Evolutionary conservation across 2,113 vertebrate genomes (phyloP).

Genomic region (Serinus canaria): DNA sequence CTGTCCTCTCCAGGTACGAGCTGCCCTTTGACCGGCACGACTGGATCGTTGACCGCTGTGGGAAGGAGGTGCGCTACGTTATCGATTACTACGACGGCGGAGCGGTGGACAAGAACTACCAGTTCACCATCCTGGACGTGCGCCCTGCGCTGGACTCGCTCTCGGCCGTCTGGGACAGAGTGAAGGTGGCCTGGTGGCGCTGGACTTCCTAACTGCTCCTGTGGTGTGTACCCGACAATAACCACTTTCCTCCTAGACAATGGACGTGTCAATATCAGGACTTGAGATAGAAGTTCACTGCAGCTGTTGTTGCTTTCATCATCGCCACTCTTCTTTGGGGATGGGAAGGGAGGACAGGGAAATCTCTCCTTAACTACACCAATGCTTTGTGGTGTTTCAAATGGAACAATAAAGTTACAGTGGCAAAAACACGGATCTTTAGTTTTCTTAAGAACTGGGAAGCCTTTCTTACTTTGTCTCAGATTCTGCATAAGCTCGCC

Average conservation of each 20-base stretch:
- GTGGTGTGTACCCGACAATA: background rate
- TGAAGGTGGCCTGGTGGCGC: slow-evolving; percentile 95
- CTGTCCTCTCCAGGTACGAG: slow-evolving; percentile 80
- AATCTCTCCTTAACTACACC: background rate
- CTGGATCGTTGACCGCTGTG: slow-evolving; percentile 94
- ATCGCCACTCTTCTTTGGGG: background rate
- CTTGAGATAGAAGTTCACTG: background rate
- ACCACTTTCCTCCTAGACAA: background rate
- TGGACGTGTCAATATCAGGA: background rate
- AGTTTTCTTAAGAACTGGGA: background rate
- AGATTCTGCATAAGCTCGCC: background rate
- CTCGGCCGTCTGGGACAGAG: slow-evolving; percentile 89
- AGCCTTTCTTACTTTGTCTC: background rate
- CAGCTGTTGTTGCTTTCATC: background rate
- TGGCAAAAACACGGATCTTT: background rate
- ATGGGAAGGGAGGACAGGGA: background rate
- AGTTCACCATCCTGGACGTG: slow-evolving; percentile 92
- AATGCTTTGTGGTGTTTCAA: background rate
- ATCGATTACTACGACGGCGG: slow-evolving; percentile 96
- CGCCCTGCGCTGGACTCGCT: slow-evolving; percentile 91
- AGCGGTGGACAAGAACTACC: slow-evolving; percentile 82
- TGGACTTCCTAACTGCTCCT: slow-evolving; percentile 83
- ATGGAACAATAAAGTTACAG: slow-evolving; percentile 2
- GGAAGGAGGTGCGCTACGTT: slow-evolving; percentile 89
- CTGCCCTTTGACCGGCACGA: slow-evolving; percentile 94